Conservation (phyloP, 1,140 invertebrate species). For the Atopsyche davidsoni region DNA sequence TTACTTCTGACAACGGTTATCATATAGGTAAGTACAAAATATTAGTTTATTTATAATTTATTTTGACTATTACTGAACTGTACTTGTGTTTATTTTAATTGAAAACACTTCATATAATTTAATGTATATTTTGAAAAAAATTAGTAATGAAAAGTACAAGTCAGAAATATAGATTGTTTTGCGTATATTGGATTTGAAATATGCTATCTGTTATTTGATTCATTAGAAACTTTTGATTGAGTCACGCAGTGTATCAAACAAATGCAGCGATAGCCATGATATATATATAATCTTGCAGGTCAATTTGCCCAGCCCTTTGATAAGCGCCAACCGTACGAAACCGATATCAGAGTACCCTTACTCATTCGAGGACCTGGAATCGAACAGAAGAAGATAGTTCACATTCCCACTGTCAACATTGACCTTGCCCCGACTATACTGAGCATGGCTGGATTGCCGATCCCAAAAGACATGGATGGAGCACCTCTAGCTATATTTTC, state of each 20-base stretch:
- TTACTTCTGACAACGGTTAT: conserved; percentile 85
- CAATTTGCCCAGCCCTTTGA: conserved; percentile 82
- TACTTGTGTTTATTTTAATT: too few species aligned
- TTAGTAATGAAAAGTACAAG: too few species aligned
- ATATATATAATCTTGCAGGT: conserved; percentile 47
- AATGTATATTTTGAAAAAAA: too few species aligned
- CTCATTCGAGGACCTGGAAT: conserved; percentile 71
- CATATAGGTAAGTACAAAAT: conserved; percentile 63
- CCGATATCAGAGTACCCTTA: conserved; percentile 78
- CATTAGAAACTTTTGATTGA: conserved; percentile 10
- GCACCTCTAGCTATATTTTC: conserved; percentile 47
- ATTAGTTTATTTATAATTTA: background rate
- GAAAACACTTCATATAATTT: too few species aligned
- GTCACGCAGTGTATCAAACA: too few species aligned
- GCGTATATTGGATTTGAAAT: background rate
- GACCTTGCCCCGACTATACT: conserved; percentile 80
- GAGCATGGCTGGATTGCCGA: conserved; percentile 53
- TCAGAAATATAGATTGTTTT: too few species aligned
- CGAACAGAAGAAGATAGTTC: conserved; percentile 38
- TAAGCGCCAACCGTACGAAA: conserved; percentile 84
- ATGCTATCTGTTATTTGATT: conserved; percentile 16
- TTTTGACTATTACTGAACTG: too few species aligned
- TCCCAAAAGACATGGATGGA: conserved; percentile 59
- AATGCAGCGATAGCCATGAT: background rate
- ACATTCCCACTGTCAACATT: conserved; percentile 62